A percentile compares a stretch with the other conserved stretches of the same genome.
phyloP scores from a whole-genome alignment of 1,140 invertebrate species.

The Cydia pomonella region DNA sequence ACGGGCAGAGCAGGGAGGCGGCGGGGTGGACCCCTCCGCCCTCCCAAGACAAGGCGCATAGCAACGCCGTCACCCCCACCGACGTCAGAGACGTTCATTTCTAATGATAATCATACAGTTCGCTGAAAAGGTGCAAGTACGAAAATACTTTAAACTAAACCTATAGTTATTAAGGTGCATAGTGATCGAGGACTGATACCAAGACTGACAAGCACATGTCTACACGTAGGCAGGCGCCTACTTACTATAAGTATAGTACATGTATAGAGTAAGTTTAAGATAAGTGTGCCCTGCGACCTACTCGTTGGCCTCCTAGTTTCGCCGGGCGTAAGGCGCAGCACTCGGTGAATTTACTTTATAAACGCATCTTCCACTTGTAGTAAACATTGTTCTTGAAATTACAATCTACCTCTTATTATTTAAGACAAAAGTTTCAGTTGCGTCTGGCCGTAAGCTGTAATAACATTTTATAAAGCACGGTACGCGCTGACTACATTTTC shows the following conservation, averaged over 20 bases:
- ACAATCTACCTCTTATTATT: slow-evolving; percentile 77
- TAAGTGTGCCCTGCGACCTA: slow-evolving; percentile 69
- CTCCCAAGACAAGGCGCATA: slow-evolving; percentile 82
- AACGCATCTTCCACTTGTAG: slow-evolving; percentile 60
- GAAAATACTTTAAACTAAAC: slow-evolving; percentile 77
- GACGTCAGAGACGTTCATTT: slow-evolving; percentile 89
- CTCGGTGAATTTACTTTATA: slow-evolving; percentile 43
- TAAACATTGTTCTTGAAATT: slow-evolving; percentile 69
- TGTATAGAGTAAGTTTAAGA: slow-evolving; percentile 55
- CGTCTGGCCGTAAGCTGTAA: slow-evolving; percentile 45
- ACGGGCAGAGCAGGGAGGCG: slow-evolving; percentile 79
- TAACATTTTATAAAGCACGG: not conserved
- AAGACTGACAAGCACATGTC: slow-evolving; percentile 77
- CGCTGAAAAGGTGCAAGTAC: slow-evolving; percentile 58
- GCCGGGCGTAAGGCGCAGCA: slow-evolving; percentile 39
- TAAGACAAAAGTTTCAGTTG: slow-evolving; percentile 61
- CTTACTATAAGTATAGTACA: slow-evolving; percentile 64
- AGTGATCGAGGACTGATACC: slow-evolving; percentile 74
- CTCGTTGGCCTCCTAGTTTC: slow-evolving; percentile 60
- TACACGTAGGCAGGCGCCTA: slow-evolving; percentile 59
- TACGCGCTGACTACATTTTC: slow-evolving; percentile 34
- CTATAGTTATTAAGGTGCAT: slow-evolving; percentile 59
- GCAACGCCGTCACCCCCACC: slow-evolving; percentile 89
- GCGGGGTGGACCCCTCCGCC: slow-evolving; percentile 84
- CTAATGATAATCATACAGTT: slow-evolving; percentile 52